Base-by-base conservation (phyloP, 2,113 vertebrate genomes). In the Mustelus asterias region DNA sequence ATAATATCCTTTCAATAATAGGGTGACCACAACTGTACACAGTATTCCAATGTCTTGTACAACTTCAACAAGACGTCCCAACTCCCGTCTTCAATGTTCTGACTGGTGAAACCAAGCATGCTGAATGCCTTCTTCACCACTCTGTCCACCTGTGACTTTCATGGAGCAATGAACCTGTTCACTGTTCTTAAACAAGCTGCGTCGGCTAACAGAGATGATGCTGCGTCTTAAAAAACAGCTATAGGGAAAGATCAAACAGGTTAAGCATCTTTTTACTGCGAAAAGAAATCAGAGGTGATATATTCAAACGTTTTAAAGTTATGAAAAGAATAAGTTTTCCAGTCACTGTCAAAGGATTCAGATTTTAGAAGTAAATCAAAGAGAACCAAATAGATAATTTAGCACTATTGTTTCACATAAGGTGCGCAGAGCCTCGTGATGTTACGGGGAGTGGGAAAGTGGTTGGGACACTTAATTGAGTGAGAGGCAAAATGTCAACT, bases 131-230 rank as follows among this genome's bases (percentile, higher is more conserved):
- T 54, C 48, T 54, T 54, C 48, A 54, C 1, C 48, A 54, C 3
- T 54, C 48, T 54, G 48, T 54, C 48, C 48, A 54, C 48, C 48
- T 54, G 48, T 54, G 4, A 54, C 48, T 54, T 54, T 54, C 48
- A 54, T 54, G 48, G 48, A 54, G 48, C 48, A 4, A 54, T 54
- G 2, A 5, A 54, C 48, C 48, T 54, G 96, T 92, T 95, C 86
- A 86, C 72, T 67, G 96, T 44, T 96, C 65, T 96, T 96, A 95
- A 96, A n/a, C 16, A 13, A 89, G 9, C 26, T 1, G n/a, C 8
- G 0, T 89, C 18, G 5, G 88, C 3, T 16, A 90, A 90, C 88
- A 16, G 54, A 16, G 54, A 29, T 60, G 29, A 60, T 60, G 24
- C 48, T 41, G 54, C 11, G 44, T 0, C 85, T 48, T 41, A 88